Evolutionary conservation across 1,140 invertebrate genomes (phyloP).

Genomic region (Zaprionus capensis): DNA sequence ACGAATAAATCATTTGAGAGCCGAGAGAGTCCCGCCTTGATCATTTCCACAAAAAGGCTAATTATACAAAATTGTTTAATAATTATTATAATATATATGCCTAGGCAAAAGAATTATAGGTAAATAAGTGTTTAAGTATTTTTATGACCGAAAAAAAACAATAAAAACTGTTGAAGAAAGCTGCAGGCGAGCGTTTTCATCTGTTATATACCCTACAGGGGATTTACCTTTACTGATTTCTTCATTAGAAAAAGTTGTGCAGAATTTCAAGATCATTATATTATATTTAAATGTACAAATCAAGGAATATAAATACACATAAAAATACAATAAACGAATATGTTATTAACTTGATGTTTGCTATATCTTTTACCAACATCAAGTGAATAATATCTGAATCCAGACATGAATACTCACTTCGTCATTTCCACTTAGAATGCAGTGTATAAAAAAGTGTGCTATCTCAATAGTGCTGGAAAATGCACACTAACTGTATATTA

Average conservation of each 20-base stretch:
- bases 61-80: not conserved
- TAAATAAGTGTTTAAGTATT: not conserved
- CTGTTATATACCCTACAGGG: not conserved
- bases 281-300: no score
- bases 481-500: not conserved
- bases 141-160: not conserved
- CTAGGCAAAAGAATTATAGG: not conserved
- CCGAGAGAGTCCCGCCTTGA: not conserved
- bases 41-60: not conserved
- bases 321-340: no score
- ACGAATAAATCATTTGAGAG: slow-evolving; percentile 15
- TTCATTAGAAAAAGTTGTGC: no score
- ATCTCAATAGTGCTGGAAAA: not conserved
- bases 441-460: not conserved
- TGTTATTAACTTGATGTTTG: no score
- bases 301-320: no score
- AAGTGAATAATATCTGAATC: no score
- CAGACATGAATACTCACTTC: no score
- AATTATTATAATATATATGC: not conserved
- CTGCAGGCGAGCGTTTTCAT: not conserved
- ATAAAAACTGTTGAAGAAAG: not conserved
- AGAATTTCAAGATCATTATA: no score
- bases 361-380: no score
- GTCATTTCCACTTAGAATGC: no score
- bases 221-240: no score